Evolutionary conservation across 2,113 vertebrate genomes (phyloP).

Genomic region (Sturnus vulgaris): DNA sequence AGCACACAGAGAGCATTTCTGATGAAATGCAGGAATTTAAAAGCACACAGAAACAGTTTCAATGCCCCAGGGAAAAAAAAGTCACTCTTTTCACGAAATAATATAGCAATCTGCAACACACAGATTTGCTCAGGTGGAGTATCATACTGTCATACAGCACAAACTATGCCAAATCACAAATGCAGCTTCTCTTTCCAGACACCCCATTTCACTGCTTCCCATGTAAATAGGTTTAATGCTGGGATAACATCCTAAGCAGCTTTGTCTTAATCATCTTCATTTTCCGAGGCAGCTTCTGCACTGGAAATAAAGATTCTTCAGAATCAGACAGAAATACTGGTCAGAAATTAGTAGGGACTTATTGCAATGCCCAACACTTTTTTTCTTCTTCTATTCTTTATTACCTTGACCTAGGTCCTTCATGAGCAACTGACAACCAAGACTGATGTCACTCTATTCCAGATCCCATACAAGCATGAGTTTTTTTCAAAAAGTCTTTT

Average conservation of each 20-base stretch:
- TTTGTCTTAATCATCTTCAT: neutral
- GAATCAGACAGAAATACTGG: neutral
- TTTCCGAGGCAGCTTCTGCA: neutral
- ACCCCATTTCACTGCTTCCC: neutral
- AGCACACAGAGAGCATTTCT: neutral
- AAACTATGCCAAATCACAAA: neutral
- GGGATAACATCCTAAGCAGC: neutral
- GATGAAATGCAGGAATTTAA: neutral
- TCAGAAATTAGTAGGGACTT: neutral
- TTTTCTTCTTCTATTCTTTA: neutral
- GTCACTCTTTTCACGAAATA: neutral
- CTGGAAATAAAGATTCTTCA: neutral
- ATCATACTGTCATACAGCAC: neutral
- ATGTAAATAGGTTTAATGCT: neutral
- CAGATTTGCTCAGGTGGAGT: neutral
- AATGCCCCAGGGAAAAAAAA: neutral
- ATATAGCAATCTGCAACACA: neutral
- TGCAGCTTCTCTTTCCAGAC: neutral
- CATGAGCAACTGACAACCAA: neutral
- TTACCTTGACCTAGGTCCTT: neutral
- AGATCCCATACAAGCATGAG: accelerated
- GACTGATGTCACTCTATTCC: neutral
- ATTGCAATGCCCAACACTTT: neutral
- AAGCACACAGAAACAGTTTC: neutral
- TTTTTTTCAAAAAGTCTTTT: neutral